Percentiles rank a stretch among this genome's conserved stretches.
These are phyloP conservation scores for Dicrostonyx torquatus DNA, from an alignment of 2,797 vertebrate species.

Conservation along the genomic window DNA sequence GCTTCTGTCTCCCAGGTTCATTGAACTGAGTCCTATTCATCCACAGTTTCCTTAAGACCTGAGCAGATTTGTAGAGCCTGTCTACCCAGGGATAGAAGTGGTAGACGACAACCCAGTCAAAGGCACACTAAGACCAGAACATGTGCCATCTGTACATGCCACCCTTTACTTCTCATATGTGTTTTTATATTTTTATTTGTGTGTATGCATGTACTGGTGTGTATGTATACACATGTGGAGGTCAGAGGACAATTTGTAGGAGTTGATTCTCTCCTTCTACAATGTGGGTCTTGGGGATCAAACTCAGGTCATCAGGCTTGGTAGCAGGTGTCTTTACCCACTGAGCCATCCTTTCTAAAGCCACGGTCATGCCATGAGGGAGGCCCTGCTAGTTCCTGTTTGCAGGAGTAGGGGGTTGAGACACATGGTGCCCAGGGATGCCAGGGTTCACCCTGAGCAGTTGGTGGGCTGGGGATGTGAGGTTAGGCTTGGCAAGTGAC, in stretches of 20 bases:
- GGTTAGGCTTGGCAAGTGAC: background rate
- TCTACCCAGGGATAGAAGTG: rapidly evolving
- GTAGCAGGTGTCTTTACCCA: background rate
- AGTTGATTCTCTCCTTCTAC: background rate
- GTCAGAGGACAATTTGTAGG: background rate
- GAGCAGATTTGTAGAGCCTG: background rate
- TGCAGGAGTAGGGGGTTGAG: background rate
- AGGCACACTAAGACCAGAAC: background rate
- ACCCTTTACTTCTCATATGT: background rate
- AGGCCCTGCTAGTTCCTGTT: background rate
- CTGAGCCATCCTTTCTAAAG: background rate
- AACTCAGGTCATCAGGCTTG: background rate
- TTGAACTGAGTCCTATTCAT: background rate
- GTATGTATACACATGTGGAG: too few species aligned
- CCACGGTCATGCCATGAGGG: background rate
- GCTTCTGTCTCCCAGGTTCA: background rate
- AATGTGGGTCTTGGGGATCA: background rate
- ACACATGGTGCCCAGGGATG: background rate
- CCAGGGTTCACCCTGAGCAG: background rate
- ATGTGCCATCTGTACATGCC: background rate
- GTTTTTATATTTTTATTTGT: background rate
- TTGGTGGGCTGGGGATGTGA: background rate
- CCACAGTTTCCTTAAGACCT: background rate
- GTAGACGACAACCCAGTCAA: too few species aligned
- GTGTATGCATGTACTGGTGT: background rate